Evolutionary conservation across 2,888 invertebrate species (phyloP).

Genomic region (Thera obeliscata): DNA sequence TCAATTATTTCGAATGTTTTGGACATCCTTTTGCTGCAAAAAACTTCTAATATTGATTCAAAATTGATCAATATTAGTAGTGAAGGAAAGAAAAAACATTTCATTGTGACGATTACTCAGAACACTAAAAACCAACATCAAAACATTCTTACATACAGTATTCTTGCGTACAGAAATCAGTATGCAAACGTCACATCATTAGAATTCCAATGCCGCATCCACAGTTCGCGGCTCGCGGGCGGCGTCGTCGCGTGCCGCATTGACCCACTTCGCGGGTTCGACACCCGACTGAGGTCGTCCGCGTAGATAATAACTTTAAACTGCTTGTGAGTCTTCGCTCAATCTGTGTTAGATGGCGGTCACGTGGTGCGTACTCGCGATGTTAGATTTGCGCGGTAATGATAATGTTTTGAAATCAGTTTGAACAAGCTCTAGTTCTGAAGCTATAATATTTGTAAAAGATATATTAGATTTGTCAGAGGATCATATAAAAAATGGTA

Average conservation of each 20-base stretch:
- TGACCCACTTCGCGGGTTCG: constrained; percentile 79
- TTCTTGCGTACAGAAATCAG: background rate
- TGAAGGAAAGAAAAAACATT: no score
- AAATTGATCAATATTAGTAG: no score
- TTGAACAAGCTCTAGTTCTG: no score
- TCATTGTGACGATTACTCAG: no score
- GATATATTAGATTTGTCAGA: no score
- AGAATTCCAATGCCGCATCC: constrained; percentile 50
- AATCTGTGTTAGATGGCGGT: constrained; percentile 38
- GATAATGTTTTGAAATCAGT: background rate
- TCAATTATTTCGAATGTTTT: no score
- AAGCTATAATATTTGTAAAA: no score
- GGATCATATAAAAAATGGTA: no score
- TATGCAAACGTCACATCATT: constrained; percentile 17
- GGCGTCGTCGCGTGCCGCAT: constrained; percentile 71
- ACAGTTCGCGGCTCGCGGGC: constrained; percentile 56
- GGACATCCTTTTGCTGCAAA: no score
- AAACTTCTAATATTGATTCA: no score
- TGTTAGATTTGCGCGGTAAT: background rate
- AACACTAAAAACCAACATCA: no score
- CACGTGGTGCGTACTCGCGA: constrained; percentile 30
- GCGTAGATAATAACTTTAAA: constrained; percentile 69
- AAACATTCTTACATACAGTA: no score
- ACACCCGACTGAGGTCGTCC: constrained; percentile 74
- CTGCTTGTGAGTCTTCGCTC: constrained; percentile 61